Base-by-base conservation (phyloP, 2,888 invertebrate species). In the Kuschelorhynchus macadamiae region DNA sequence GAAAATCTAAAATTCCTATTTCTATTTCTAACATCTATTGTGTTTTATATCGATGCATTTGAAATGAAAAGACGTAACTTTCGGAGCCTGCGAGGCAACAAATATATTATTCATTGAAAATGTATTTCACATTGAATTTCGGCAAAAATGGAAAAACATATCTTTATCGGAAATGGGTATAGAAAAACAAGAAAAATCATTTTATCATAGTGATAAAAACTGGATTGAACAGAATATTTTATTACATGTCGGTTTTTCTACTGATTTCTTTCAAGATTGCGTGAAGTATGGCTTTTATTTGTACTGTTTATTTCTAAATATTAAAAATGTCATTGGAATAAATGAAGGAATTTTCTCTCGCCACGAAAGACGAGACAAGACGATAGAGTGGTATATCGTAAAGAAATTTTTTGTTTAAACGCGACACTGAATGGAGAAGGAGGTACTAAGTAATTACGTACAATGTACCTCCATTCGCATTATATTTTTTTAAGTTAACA, bases 51-150 rank as follows among this genome's bases (percentile, higher is more conserved):
- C 75, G 72, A 75, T 75, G 74, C 74, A 75, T 75, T 72, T 67
- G 65, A 71, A 74, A 75, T 73, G 69, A 72, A 72, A 73, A 74
- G 53, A 44, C 59, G 55, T 57, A 63, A 62, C 71, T 63, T 67
- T 63, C 46, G 63, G 30, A 74, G 72, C 72, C 74, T 72, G 59
- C 42, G 49, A 74, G 75, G 74, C 75, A 75, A 76, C 72, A 74
- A 72, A 75, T 74, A 74, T 72, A 76, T 75, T 70, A 74, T 74
- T 75, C 74, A 76, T 74, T 72, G 74, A 67, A 74, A 73, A 75
- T 71, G 49, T 69, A 65, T 69, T 70, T 71, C 66, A 47, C 62
- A 68, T 70, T 55, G 59, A 68, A 70, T 73, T 73, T 71, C 53
- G 50, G 60, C 49, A 64, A 70, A 69, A 68, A 71, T 72, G 56